Evolutionary conservation across 2,797 vertebrate genomes (phyloP), one percentile per base, ranked within the genome.

Genomic region (Lindbergichthys nudifrons): DNA sequence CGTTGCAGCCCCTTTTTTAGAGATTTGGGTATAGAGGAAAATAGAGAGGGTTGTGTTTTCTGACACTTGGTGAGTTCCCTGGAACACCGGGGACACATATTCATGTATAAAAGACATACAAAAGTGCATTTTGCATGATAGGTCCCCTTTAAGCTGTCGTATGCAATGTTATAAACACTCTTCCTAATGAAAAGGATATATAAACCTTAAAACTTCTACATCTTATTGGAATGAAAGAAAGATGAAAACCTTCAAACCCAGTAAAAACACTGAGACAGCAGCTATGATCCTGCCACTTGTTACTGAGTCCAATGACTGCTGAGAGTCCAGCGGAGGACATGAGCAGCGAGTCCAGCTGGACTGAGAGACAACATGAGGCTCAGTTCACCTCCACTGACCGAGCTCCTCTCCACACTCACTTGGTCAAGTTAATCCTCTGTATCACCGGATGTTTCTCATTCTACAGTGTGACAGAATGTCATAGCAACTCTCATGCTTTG

Each of bases 361-460:
- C 59, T 47, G 39, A 47, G 18, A 19, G 47, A 51, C 0, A 1
- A 69, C 54, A 59, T 18, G 54, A 59, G 54, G 39, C 67, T 70
- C 46, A 51, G 46, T 43, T 51, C 47, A 21, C 16, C 56, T 60
- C 18, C 68, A 36, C 48, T 45, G 48, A 18, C 10, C 1, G 2
- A 70, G 48, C 41, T 54, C 41, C 41, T 54, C 10, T 70, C 67
- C n/a, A 59, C 19, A 16, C 67, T 52, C 47, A 70, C 14, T 50
- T 32, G 52, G 67, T 51, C 10, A 3, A 7, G 54, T 59, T 46
- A 10, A 50, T 51, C 56, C 30, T 59, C 16, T 50, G 21, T 1
- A 32, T 36, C 47, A 61, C 13, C 53, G 32, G 39, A 1, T 43
- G 9, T 4, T 42, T 43, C 43, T 64, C n/a, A 1, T 59, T 42